These are phyloP conservation scores for Zoroaster sp. DNA, from an alignment of 53 echinoderm and acorn worm genomes.

Conservation along the genomic window DNA sequence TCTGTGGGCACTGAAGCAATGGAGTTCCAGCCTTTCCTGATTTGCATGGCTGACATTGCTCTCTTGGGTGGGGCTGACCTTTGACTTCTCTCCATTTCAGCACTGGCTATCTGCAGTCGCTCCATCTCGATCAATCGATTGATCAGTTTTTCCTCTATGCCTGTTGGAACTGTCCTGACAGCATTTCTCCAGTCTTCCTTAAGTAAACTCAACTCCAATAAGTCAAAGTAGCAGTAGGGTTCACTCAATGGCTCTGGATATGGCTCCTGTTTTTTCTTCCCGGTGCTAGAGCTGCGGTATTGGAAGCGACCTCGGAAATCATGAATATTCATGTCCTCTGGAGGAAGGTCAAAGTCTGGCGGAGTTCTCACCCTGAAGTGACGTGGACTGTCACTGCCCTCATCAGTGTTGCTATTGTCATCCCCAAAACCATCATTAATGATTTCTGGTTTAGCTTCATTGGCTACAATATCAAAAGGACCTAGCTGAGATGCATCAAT, in stretches of 20 bases:
- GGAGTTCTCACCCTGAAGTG: conserved; percentile 10
- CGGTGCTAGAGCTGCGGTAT: conserved; percentile 70
- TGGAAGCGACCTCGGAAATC: conserved; percentile 8
- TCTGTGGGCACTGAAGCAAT: conserved; percentile 80
- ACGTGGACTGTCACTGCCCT: neutral
- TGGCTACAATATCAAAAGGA: conserved; percentile 82
- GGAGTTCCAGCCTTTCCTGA: conserved; percentile 88
- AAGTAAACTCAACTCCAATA: conserved; percentile 76
- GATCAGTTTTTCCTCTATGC: conserved; percentile 73
- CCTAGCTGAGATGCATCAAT: conserved; percentile 54
- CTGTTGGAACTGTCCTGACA: conserved; percentile 67
- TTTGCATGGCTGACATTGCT: conserved; percentile 61
- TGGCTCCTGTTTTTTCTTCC: conserved; percentile 70
- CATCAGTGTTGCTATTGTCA: neutral
- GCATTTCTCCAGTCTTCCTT: conserved; percentile 87
- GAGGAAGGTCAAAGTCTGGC: conserved; percentile 66
- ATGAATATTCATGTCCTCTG: conserved; percentile 64
- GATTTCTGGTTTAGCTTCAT: conserved; percentile 44
- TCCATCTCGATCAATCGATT: conserved; percentile 94
- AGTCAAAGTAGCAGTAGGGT: conserved; percentile 90
- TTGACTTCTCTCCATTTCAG: conserved; percentile 73
- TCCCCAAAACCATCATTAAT: neutral
- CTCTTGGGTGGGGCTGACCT: conserved; percentile 45
- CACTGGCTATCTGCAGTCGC: conserved; percentile 76
- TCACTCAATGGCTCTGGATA: conserved; percentile 74